A percentile compares a stretch with the other conserved stretches of the same genome.
Conservation (phyloP, 2,113 vertebrate species). For the Gopherus evgoodei region DNA sequence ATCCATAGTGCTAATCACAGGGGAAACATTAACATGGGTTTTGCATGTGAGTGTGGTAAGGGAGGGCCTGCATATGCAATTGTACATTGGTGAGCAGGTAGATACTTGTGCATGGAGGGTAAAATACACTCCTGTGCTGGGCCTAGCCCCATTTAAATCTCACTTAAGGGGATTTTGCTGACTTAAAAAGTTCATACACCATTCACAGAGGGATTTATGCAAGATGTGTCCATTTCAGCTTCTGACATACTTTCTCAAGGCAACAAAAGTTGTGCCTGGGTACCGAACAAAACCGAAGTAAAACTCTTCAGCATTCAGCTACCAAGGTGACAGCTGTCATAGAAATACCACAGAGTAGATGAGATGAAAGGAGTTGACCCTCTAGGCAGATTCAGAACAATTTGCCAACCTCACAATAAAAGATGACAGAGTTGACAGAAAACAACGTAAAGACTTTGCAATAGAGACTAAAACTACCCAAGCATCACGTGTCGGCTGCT, state of each 20-base stretch:
- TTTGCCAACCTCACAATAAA: neutral
- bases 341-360: fast-evolving
- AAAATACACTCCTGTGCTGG: neutral
- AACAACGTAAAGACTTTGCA: constrained; percentile 6
- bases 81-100: neutral
- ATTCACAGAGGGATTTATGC: neutral
- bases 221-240: fast-evolving
- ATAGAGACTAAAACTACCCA: neutral
- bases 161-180: fast-evolving
- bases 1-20: fast-evolving
- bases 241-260: fast-evolving
- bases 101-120: neutral
- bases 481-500: neutral
- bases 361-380: neutral
- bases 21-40: neutral
- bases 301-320: neutral
- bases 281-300: neutral
- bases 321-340: neutral
- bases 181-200: neutral
- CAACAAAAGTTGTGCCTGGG: neutral
- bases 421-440: neutral
- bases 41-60: neutral
- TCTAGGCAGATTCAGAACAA: neutral
- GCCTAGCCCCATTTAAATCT: fast-evolving
- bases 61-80: neutral